Conservation (phyloP, 2,113 vertebrate genomes). For the Dicrurus megarhynchus region DNA sequence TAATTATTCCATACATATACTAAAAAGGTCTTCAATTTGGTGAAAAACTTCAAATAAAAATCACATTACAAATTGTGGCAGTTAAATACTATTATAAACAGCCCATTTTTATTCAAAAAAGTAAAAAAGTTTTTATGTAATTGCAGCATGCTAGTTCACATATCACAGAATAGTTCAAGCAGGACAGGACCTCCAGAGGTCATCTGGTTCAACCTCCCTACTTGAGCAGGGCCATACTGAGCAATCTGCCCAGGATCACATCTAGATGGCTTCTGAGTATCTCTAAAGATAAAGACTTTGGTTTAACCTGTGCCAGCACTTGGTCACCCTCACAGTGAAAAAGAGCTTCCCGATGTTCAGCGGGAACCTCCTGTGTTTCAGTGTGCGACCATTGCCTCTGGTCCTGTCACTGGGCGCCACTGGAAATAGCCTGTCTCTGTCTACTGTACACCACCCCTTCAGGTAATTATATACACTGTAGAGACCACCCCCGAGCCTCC, state of each 20-base stretch:
- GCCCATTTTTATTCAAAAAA: not conserved
- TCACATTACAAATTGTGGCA: not conserved
- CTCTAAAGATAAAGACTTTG: not conserved
- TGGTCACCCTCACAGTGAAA: not conserved
- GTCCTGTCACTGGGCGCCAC: not conserved
- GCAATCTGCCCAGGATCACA: not conserved
- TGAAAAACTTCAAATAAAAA: not conserved
- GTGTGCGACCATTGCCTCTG: not conserved
- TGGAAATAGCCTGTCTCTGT: not conserved
- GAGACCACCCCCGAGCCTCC: not conserved
- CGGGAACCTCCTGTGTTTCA: not conserved
- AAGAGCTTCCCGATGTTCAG: not conserved
- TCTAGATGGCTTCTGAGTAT: not conserved
- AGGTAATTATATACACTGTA: not conserved
- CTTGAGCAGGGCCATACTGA: not conserved
- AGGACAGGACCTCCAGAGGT: not conserved
- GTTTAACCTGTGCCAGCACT: not conserved
- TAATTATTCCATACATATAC: not conserved
- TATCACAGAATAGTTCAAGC: not conserved
- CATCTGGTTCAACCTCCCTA: not conserved
- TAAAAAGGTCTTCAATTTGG: not conserved
- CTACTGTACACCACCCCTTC: not conserved
- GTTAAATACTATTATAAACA: not conserved
- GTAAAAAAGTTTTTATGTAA: not conserved
- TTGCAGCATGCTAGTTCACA: not conserved